Conservation (phyloP, 2,888 invertebrate genomes). For the Argyra leucocephala region DNA sequence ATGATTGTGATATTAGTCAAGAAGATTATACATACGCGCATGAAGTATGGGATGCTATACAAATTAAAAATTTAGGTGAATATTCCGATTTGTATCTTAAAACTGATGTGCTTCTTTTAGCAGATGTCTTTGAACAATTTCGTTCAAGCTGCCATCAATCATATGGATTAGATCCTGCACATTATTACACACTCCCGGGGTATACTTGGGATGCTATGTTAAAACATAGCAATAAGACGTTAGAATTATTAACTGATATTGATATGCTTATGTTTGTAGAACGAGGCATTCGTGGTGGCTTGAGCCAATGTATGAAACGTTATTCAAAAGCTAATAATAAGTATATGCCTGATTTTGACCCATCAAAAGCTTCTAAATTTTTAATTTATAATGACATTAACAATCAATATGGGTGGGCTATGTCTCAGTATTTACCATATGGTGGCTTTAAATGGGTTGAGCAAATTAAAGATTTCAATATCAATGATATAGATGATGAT, state of each 20-base stretch:
- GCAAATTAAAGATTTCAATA: too few species aligned
- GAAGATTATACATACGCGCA: slow-evolving; percentile 26
- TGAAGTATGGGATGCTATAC: slow-evolving; percentile 27
- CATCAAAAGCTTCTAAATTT: background rate
- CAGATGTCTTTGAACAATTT: slow-evolving; percentile 25
- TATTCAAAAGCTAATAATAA: background rate
- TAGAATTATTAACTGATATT: slow-evolving; percentile 4
- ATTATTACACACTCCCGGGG: slow-evolving; percentile 13
- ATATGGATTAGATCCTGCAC: slow-evolving; percentile 13
- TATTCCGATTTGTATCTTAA: slow-evolving; percentile 31
- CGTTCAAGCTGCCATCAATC: background rate
- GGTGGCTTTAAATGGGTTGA: background rate
- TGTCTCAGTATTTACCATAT: slow-evolving; percentile 12
- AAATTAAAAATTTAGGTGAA: slow-evolving; percentile 25
- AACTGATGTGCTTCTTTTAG: slow-evolving; percentile 33
- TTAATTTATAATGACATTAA: background rate
- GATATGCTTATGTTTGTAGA: background rate
- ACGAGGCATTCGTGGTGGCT: background rate
- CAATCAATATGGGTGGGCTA: slow-evolving; percentile 15
- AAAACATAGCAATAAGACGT: slow-evolving; percentile 24
- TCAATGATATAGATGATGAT: background rate
- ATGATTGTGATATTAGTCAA: slow-evolving; percentile 16
- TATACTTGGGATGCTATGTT: slow-evolving; percentile 14
- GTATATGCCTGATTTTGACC: background rate
- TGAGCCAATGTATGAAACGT: background rate